Base-by-base conservation (phyloP, 2,113 vertebrate species). In the Paratilapia polleni region DNA sequence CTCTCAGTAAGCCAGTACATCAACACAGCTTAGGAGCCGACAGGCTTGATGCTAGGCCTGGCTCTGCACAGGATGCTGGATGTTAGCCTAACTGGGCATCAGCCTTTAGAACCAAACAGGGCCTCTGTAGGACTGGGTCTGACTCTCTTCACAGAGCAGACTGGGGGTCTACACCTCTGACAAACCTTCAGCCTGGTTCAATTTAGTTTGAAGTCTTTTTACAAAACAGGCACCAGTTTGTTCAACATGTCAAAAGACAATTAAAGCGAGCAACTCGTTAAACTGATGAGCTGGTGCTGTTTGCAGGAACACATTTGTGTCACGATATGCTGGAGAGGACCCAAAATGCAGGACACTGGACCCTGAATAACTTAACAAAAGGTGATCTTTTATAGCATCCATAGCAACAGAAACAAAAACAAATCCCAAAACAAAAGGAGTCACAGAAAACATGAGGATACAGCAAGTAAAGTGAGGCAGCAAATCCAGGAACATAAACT, bases 1-100 rank as follows among this genome's bases (percentile, higher is more conserved):
- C 88, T 90, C 86, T 76, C 43, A 75, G 82, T 82, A 84, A 91
- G 79, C 82, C 54, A 87, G 63, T 28, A 78, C 77, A 84, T 84
- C 43, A 77, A 80, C 59, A 76, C 60, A 62, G 57, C 9, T 38
- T 14, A 76, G 24, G 22, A 84, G 70, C 17, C 14, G 4, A 58
- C 43, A 36, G 52, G 74, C 13, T 77, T 61, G 60, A 80, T 77
- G 81, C 64, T 81, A 74, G 36, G n/a, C 54, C 68, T 56, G 49
- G 31, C 15, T 80, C 24, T 34, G 57, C 6, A 31, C 31, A 61
- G 2, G 78, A 26, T 78, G 60, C 38, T 41, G 41, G 4, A 68
- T 38, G 22, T 14, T 54, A 20, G n/a, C 10, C 22, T 64, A 22
- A 80, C 56, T 58, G 58, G 70, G 15, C 49, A 70, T 49, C 59